A percentile compares a stretch with the other conserved stretches of the same genome.
Conservation (phyloP, 1,140 invertebrate species). For the Zophobas atratus region DNA sequence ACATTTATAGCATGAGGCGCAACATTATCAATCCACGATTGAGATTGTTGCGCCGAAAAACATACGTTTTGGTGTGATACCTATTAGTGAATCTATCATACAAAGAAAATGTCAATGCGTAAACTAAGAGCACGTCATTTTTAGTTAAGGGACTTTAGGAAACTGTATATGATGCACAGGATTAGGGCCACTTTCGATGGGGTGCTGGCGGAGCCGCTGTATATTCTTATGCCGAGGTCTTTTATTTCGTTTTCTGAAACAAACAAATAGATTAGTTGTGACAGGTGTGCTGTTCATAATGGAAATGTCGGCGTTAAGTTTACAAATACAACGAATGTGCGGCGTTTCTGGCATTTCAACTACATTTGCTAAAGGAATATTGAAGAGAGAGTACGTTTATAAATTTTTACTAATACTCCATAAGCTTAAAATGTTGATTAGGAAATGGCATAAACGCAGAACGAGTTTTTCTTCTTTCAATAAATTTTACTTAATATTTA, state of each 20-base stretch:
- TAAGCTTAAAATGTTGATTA: no score
- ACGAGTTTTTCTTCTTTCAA: no score
- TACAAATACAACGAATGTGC: no score
- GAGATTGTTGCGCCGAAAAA: slow-evolving; percentile 35
- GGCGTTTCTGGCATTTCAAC: no score
- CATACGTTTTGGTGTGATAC: slow-evolving; percentile 57
- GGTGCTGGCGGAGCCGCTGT: slow-evolving; percentile 10
- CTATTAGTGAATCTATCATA: slow-evolving; percentile 58
- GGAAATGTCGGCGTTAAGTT: no score
- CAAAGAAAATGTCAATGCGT: slow-evolving; percentile 45
- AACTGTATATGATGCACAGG: slow-evolving; percentile 38
- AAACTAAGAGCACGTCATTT: slow-evolving; percentile 34
- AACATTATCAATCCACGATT: slow-evolving; percentile 37
- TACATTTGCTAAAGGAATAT: no score
- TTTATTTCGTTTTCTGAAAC: slow-evolving; percentile 58
- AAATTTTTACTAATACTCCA: no score
- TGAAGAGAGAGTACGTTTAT: no score
- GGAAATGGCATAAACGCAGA: no score
- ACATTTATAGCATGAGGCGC: slow-evolving; percentile 50
- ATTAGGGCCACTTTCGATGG: background rate
- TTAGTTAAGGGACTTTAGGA: slow-evolving; percentile 44
- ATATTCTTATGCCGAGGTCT: slow-evolving; percentile 57
- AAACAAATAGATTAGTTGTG: slow-evolving; percentile 19
- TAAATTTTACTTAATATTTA: no score
- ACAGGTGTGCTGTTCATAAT: background rate